These are phyloP conservation scores for Epinephelus moara DNA, from an alignment of 2,113 vertebrate species.

Conservation along the genomic window DNA sequence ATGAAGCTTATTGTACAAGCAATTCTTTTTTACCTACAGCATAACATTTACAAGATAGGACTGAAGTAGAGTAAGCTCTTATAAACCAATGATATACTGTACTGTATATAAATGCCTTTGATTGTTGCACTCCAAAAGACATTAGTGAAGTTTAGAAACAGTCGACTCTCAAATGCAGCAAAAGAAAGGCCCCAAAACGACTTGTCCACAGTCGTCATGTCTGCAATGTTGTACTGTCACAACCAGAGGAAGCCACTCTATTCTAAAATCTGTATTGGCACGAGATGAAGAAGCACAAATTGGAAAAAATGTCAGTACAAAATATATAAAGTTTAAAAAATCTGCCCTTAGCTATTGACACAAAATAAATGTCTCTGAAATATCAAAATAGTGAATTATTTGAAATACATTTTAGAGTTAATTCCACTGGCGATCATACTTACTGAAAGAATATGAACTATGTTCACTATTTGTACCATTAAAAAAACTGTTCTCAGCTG, in stretches of 20 bases:
- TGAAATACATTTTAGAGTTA: conserved; percentile 56
- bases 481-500: conserved; percentile 18
- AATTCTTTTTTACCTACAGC: conserved; percentile 77
- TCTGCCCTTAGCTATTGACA: conserved; percentile 52
- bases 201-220: neutral
- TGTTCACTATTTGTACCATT: conserved; percentile 56
- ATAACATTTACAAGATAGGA: conserved; percentile 82
- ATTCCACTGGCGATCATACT: conserved; percentile 20
- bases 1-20: conserved; percentile 89
- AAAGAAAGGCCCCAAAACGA: neutral
- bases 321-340: conserved; percentile 66
- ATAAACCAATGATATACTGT: conserved; percentile 52
- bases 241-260: conserved; percentile 2
- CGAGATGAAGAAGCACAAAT: conserved; percentile 42
- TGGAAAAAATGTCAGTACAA: conserved; percentile 59
- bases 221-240: conserved; percentile 16
- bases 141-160: conserved; percentile 1
- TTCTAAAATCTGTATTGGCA: conserved; percentile 43
- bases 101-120: neutral
- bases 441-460: conserved; percentile 39
- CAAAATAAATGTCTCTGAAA: conserved; percentile 67
- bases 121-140: conserved; percentile 24
- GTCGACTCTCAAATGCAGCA: conserved; percentile 11
- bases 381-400: conserved; percentile 65
- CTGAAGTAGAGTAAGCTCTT: conserved; percentile 61